Base-by-base conservation (phyloP, 2,888 invertebrate species). In the Amphimallon solstitiale region DNA sequence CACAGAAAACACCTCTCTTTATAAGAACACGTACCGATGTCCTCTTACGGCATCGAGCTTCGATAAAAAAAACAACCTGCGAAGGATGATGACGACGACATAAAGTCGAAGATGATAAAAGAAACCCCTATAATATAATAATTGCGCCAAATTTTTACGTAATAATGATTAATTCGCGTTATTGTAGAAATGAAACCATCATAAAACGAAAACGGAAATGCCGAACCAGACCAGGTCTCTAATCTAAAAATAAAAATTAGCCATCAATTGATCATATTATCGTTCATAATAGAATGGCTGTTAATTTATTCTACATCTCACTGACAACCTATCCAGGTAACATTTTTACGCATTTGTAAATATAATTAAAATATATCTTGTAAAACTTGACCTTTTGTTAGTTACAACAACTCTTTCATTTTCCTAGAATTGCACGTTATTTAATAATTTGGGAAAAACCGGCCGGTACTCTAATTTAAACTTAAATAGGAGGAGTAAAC, bases 121-220 rank as follows among this genome's bases (percentile, higher is more conserved):
- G 56, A 56, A 21, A 40, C 14, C 43, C 40, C 43, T 56, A 23
- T 3, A 43, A 45, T n/a, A n/a, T 59, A 59, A 43, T 17, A 17
- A 56, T 34, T 59, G 29, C 15, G 56, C 23, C 23, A 40, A n/a
- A n/a, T n/a, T n/a, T n/a, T 59, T 43, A 59, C 23, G 56, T 45
- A 59, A 59, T 59, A 59, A 15, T 43, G 14, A 7, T 59, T 43
- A 59, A 59, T 59, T 59, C 43, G 34, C 23, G 40, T 59, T 43
- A 5, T 43, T 23, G 29, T 29, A 43, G 40, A 14, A 29, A 59
- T 29, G 15, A 34, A 45, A 45, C 6, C 19, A 15, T 21, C 14
- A 23, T 12, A 43, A 56, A 56, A 29, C 15, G 3, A 29, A 34
- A 43, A 29, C 56, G 56, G 56, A 59, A 59, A 45, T 59, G 15